These are phyloP conservation scores for Novumbra hubbsi DNA, from an alignment of 2,797 vertebrate genomes.

Conservation along the genomic window DNA sequence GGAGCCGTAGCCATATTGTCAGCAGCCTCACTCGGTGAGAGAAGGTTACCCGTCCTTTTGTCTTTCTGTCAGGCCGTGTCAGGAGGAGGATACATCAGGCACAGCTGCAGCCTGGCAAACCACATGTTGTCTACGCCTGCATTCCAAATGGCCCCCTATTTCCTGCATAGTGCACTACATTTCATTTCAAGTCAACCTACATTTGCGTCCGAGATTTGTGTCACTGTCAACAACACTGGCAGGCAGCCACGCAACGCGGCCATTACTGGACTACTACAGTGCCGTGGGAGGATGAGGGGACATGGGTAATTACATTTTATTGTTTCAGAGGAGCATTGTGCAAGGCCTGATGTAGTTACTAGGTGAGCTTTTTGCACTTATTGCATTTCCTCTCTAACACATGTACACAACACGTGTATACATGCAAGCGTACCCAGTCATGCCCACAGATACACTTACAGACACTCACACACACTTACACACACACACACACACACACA, in stretches of 20 bases:
- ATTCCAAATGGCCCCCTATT: background rate
- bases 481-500: background rate
- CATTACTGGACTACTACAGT: background rate
- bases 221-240: background rate
- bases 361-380: background rate
- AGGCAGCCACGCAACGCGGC: background rate
- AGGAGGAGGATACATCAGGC: constrained; percentile 48
- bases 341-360: background rate
- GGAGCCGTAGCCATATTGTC: constrained; percentile 50
- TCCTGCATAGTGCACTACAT: background rate
- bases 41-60: constrained; percentile 27
- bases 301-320: background rate
- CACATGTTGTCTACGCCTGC: background rate
- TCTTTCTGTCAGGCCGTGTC: constrained; percentile 63
- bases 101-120: constrained; percentile 52
- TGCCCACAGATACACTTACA: background rate
- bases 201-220: background rate
- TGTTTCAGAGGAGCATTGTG: background rate
- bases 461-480: background rate
- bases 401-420: background rate
- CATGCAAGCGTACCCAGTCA: background rate
- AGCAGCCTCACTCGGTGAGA: constrained; percentile 38
- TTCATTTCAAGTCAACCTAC: background rate
- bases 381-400: background rate
- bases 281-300: background rate